Base-by-base conservation (phyloP, 2,113 vertebrate genomes). In the zebrafish (Danio rerio) region DNA sequence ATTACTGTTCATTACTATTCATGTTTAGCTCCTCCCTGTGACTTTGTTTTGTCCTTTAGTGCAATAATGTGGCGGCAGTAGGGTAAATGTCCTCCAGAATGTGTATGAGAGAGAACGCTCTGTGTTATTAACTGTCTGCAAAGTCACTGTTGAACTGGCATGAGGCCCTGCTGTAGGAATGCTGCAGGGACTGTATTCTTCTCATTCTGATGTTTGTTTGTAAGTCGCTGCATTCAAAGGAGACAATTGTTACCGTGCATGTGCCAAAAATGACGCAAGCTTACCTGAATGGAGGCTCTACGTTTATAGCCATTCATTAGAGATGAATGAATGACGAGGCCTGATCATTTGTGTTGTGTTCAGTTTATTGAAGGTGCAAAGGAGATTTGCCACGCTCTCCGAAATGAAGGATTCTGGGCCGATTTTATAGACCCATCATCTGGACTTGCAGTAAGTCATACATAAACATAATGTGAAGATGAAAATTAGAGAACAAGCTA, bases 371-470 rank as follows among this genome's bases (percentile, higher is more conserved):
- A 65, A 59, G 97, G 97, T 89, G 98, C 97, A 31, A 96, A 95
- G 84, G 95, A 97, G 89, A 97, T 99, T n/a, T 98, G 97, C 89
- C 94, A 86, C 2, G 95, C 95, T 10, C 91, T 99, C 66, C 94
- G 89, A 84, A 86, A 88, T 5, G 95, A 97, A 88, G 97, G 97
- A 47, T 99, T 95, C 63, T 99, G 98, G 98, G 97, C 97, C 5
- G 98, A 99, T 90, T 99, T 99, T 85, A 96, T 99, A 20, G 98
- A 99, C 56, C 97, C 98, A 0, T 95, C 96, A 10, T 99, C 97
- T 68, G 98, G 98, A 83, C 86, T 97, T 63, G 95, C 97, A 68
- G 98, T 99, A 89, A 95, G 96, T 76, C 47, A 7, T 7, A 0
- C 16, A 31, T 31, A 31, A 31, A 31, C 3, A 31, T 31, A 31